These are phyloP conservation scores for Sapayoa aenigma DNA, from an alignment of 2,113 vertebrate genomes.

Conservation along the genomic window DNA sequence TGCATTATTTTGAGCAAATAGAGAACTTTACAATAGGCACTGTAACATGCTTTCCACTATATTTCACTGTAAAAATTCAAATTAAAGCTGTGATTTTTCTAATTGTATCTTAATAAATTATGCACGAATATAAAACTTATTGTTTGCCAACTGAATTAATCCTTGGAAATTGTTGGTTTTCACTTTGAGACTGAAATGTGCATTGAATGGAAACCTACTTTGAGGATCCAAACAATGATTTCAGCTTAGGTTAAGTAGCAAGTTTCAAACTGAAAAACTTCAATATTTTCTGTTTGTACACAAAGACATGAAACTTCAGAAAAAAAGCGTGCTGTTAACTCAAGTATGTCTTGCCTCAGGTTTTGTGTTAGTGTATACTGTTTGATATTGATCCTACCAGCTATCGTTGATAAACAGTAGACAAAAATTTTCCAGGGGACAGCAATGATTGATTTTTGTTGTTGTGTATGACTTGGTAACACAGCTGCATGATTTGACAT, in stretches of 20 bases:
- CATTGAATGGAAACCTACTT: background rate
- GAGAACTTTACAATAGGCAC: background rate
- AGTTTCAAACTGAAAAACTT: background rate
- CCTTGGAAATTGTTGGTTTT: background rate
- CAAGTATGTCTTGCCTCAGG: background rate
- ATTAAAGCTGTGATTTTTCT: background rate
- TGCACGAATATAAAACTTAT: background rate
- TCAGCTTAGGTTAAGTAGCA: background rate
- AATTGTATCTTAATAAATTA: background rate
- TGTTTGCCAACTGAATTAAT: background rate
- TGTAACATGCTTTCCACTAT: background rate
- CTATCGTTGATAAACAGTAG: conserved; percentile 2
- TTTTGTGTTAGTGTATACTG: background rate
- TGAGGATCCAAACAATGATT: background rate
- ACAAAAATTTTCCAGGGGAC: conserved; percentile 1
- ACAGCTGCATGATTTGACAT: background rate
- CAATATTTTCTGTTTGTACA: background rate
- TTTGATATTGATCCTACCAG: conserved; percentile 15
- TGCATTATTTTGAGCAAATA: background rate
- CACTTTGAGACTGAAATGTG: background rate
- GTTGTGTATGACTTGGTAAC: background rate
- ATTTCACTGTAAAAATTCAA: background rate
- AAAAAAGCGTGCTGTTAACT: background rate
- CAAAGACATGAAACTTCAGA: background rate
- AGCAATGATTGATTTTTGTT: conserved; percentile 26